Evolutionary conservation across 2,797 vertebrate species (phyloP).

Genomic region (Spea hammondii): DNA sequence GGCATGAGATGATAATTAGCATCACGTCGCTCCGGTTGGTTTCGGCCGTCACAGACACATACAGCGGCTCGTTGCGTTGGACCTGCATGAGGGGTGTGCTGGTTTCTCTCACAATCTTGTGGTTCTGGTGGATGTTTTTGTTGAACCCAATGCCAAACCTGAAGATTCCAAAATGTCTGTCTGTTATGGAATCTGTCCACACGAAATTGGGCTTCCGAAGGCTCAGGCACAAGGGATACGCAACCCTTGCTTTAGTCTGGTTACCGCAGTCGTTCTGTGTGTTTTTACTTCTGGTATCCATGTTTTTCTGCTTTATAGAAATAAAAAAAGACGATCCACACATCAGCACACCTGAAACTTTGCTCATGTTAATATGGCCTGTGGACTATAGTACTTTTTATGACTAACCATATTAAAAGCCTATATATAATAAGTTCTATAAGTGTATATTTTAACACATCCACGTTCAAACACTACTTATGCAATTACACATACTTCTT

Average conservation of each 20-base stretch:
- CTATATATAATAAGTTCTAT: too few species aligned
- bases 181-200: conserved; percentile 21
- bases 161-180: conserved; percentile 28
- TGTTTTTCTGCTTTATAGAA: not conserved
- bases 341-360: too few species aligned
- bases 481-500: too few species aligned
- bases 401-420: too few species aligned
- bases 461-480: too few species aligned
- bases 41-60: conserved; percentile 35
- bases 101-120: not conserved
- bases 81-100: conserved; percentile 2
- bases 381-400: too few species aligned
- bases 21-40: conserved; percentile 23
- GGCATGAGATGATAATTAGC: conserved; percentile 40
- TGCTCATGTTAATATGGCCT: too few species aligned
- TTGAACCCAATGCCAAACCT: conserved; percentile 47
- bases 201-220: conserved; percentile 13
- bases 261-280: not conserved
- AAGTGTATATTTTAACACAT: too few species aligned
- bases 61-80: conserved; percentile 32
- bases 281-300: not conserved
- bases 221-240: not conserved
- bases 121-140: not conserved
- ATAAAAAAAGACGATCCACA: too few species aligned
- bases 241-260: not conserved